phyloP scores from a whole-genome alignment of 2,888 invertebrate genomes.

The Chalcis sispes region DNA sequence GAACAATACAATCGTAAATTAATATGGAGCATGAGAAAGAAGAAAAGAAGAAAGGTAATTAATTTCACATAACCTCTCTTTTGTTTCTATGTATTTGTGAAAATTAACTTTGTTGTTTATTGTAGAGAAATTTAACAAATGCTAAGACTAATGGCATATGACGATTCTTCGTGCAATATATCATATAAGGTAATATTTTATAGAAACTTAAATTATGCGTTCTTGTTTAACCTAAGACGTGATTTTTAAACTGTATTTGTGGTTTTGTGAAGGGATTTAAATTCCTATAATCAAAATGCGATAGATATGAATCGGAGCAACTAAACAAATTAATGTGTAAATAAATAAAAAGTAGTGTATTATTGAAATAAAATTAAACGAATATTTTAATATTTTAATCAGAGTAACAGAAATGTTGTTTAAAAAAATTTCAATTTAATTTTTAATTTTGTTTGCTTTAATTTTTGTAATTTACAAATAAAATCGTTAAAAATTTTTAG shows the following conservation, averaged over 20 bases:
- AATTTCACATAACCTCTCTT: slow-evolving; percentile 37
- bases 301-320: too few species aligned
- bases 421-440: too few species aligned
- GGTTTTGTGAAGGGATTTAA: background rate
- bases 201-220: background rate
- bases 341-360: background rate
- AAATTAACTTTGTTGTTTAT: slow-evolving; percentile 20
- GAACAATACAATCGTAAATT: slow-evolving; percentile 34
- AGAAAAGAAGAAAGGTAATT: slow-evolving; percentile 48
- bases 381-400: too few species aligned
- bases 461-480: too few species aligned
- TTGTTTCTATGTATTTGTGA: background rate
- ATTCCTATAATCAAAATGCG: too few species aligned
- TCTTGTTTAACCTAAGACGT: background rate
- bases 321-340: background rate
- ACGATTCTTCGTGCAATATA: slow-evolving; percentile 12
- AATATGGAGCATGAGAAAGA: slow-evolving; percentile 44
- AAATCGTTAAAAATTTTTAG: too few species aligned
- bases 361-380: too few species aligned
- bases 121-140: slow-evolving; percentile 7
- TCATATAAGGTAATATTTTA: slow-evolving; percentile 39
- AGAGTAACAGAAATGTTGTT: too few species aligned
- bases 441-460: too few species aligned
- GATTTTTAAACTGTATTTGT: background rate
- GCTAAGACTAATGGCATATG: slow-evolving; percentile 18